These are phyloP conservation scores for Homarus americanus DNA, from an alignment of 1,140 invertebrate species.

Conservation along the genomic window DNA sequence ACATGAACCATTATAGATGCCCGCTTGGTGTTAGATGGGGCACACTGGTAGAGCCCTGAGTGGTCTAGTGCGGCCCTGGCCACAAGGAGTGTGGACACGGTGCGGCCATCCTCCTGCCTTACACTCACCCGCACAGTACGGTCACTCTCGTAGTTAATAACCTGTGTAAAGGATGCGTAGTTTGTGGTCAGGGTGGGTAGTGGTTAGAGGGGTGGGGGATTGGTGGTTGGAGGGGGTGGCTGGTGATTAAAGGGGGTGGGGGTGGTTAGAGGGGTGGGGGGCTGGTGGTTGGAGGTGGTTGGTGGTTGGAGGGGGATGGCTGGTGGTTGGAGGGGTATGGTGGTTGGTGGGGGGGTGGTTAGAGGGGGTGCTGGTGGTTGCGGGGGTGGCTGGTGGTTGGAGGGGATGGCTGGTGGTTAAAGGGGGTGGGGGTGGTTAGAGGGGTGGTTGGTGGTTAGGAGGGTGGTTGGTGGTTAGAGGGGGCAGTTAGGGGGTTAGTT, in stretches of 20 bases:
- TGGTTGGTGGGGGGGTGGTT: no score
- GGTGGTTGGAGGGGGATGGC: not conserved
- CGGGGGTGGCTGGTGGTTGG: not conserved
- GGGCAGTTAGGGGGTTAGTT: no score
- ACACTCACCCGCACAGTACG: conserved; percentile 27
- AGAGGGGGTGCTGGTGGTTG: no score
- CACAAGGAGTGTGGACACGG: conserved; percentile 50
- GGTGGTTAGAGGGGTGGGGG: not conserved
- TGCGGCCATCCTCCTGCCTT: conserved; percentile 11
- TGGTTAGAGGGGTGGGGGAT: not conserved
- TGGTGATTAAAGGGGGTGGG: not conserved
- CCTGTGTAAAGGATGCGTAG: conserved; percentile 13
- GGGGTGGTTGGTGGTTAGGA: not conserved
- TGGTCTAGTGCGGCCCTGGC: conserved; percentile 14
- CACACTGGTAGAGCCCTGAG: conserved; percentile 43
- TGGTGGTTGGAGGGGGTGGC: not conserved
- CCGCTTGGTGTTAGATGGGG: conserved; percentile 32
- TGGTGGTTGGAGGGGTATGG: not conserved
- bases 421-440: not conserved
- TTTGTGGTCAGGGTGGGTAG: not conserved
- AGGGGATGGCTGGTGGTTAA: not conserved
- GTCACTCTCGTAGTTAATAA: conserved; percentile 59
- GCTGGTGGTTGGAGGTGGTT: not conserved
- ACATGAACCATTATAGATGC: conserved; percentile 40
- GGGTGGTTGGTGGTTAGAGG: not conserved